phyloP scores from a whole-genome alignment of 2,797 vertebrate species.

The Onychomys arenicola region DNA sequence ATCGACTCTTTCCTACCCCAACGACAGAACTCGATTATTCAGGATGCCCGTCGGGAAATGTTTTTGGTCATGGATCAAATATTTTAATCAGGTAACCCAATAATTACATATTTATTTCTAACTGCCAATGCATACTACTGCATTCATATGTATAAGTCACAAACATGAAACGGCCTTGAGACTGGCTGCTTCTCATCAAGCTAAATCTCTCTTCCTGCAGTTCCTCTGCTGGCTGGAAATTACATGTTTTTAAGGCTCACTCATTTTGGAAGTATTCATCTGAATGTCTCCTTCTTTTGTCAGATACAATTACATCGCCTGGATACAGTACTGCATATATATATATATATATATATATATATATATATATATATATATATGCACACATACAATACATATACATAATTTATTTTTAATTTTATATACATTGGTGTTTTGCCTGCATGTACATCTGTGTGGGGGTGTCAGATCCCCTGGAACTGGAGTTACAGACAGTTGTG shows the following conservation, averaged over 20 bases:
- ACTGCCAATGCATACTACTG: not conserved
- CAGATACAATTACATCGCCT: not conserved
- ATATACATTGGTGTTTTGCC: not conserved
- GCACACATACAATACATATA: too few relatives aligned
- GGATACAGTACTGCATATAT: not conserved
- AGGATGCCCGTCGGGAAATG: not conserved
- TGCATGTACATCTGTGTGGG: not conserved
- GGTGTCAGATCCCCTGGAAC: not conserved
- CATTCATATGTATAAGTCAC: not conserved
- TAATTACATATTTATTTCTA: not conserved
- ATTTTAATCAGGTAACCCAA: not conserved
- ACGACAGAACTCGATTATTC: not conserved
- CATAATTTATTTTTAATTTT: not conserved
- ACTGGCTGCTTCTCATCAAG: not conserved
- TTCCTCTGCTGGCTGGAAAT: not conserved
- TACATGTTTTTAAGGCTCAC: not conserved
- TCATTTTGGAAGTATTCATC: not conserved
- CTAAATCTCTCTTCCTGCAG: too few relatives aligned
- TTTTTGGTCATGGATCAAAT: not conserved
- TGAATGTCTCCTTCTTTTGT: not conserved
- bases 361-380: not conserved
- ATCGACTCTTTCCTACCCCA: not conserved
- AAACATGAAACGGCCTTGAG: not conserved
- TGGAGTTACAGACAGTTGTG: not conserved
- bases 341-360: not conserved